Percentiles rank a stretch among this genome's conserved stretches.
Conservation (phyloP, 1,140 invertebrate genomes). For the Asobara japonica region DNA sequence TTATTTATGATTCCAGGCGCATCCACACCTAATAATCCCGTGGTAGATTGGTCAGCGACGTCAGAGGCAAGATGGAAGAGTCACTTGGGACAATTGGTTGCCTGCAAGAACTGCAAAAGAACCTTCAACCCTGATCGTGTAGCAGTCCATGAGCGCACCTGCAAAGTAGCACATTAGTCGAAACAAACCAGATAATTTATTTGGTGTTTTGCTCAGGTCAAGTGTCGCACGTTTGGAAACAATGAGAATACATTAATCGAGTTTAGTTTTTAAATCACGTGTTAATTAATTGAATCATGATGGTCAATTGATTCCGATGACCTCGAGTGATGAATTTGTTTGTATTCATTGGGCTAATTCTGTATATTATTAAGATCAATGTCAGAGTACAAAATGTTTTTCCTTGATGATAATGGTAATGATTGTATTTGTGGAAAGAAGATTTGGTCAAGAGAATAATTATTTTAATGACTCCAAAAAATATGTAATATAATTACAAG, state of each 20-base stretch:
- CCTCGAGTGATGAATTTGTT: neutral
- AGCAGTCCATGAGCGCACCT: slow-evolving; percentile 73
- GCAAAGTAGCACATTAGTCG: slow-evolving; percentile 60
- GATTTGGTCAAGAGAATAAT: too few species aligned
- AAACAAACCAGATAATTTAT: neutral
- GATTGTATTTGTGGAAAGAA: too few species aligned
- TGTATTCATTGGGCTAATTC: neutral
- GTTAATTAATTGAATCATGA: neutral
- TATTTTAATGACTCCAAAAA: too few species aligned
- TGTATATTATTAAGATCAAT: slow-evolving; percentile 1
- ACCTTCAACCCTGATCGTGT: slow-evolving; percentile 79
- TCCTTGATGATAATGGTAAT: neutral
- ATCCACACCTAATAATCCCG: slow-evolving; percentile 56
- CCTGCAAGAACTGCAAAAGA: slow-evolving; percentile 74
- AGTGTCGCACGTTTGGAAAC: neutral
- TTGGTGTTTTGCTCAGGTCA: neutral
- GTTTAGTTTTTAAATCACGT: neutral
- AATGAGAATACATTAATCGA: neutral
- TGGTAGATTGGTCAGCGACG: slow-evolving; percentile 66
- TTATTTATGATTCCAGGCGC: slow-evolving; percentile 34
- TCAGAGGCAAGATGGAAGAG: slow-evolving; percentile 70
- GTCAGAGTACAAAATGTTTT: neutral
- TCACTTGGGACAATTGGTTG: slow-evolving; percentile 70
- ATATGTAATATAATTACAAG: too few species aligned
- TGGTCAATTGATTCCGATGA: neutral